Evolutionary conservation across 2,888 invertebrate genomes (phyloP), one percentile per base, ranked within the genome.

Genomic region (Tachina grossa): DNA sequence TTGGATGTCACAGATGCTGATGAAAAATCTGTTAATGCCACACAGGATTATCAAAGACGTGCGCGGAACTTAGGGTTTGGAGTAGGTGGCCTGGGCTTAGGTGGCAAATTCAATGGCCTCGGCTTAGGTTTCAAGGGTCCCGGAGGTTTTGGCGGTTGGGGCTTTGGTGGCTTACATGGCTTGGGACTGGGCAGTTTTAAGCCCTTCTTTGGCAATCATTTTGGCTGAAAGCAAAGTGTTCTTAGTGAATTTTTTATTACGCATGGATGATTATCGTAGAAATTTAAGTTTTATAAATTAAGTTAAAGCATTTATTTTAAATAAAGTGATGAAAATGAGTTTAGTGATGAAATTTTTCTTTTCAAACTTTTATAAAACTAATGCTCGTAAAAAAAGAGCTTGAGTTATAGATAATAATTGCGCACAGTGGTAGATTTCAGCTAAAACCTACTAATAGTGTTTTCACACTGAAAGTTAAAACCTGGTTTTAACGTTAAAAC

Each of bases 141-240:
- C 1, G 90, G 89, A 0, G 86, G 83, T 39, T 63, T 87, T 9
- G 87, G 88, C 8, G 84, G 87, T 53, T 80, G 85, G 1, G 89
- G 89, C 4, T 65, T 90, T 1, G 91, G 91, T 41, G 83, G 90
- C 51, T 57, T 88, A 6, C 87, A 87, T 55, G 87, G 89, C 1
- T 85, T 88, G 3, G 89, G 89, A 16, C 69, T 88, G n/a, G 87
- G 88, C 16, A 87, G 87, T 1, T 90, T 89, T 74, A 91, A 91
- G 14, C 89, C 89, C 1, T 87, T 90, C 9, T 90, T 91, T 55
- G 85, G 85, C 14, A 87, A 87, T 51, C 66, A 81, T 79, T 85
- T 87, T 41, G 87, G 87, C 47, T 87, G 47, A 81, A 39, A 16
- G 16, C 9, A 31, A 63, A 66, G 1, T 16, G 16, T 43, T 14